Percentiles rank a stretch among this genome's conserved stretches.
Conservation (phyloP, 2,888 invertebrate genomes). For the Epiblema foenella region DNA sequence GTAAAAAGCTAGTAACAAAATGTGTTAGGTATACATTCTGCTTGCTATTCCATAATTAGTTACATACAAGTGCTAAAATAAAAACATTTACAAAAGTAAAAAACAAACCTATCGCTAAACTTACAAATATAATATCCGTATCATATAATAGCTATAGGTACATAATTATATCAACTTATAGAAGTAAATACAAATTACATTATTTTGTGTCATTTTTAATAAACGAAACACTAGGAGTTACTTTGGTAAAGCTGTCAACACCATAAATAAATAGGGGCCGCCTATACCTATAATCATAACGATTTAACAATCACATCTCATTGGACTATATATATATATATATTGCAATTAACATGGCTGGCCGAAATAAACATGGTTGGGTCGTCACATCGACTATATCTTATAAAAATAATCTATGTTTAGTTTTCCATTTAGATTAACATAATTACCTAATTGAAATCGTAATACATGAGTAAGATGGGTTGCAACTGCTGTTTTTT, state of each 20-base stretch:
- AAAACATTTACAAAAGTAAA: slow-evolving; percentile 32
- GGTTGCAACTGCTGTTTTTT: background rate
- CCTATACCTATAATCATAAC: background rate
- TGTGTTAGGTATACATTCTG: background rate
- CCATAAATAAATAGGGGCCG: background rate
- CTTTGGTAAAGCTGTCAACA: slow-evolving; percentile 19
- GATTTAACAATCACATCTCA: background rate
- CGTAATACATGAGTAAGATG: background rate
- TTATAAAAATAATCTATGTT: background rate
- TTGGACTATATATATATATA: background rate
- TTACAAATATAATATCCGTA: slow-evolving; percentile 25
- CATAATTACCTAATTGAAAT: background rate
- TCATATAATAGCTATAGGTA: slow-evolving; percentile 3
- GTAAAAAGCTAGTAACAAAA: background rate
- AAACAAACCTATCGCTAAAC: slow-evolving; percentile 19
- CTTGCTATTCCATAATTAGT: slow-evolving; percentile 5
- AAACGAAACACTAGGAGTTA: slow-evolving; percentile 15
- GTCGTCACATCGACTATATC: background rate
- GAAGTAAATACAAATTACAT: background rate
- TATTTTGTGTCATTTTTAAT: slow-evolving; percentile 6
- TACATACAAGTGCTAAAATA: slow-evolving; percentile 14
- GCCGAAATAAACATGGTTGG: background rate
- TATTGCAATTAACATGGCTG: background rate
- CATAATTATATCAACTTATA: background rate
- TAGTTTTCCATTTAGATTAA: background rate